Evolutionary conservation across 2,797 vertebrate genomes (phyloP).

Genomic region (Sebastes trivittatus): DNA sequence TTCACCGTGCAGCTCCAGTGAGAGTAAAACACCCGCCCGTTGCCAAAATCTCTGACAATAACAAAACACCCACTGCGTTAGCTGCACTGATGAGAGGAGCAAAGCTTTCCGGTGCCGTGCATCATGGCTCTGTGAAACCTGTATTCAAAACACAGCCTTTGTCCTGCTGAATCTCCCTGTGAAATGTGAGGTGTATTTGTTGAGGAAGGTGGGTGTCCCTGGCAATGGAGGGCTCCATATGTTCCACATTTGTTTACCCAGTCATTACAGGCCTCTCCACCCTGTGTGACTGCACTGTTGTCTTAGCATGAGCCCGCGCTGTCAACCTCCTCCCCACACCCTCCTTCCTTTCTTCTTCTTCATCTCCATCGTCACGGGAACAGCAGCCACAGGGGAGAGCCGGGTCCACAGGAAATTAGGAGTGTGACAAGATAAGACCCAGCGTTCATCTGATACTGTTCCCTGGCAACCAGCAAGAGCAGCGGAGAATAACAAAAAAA

Average conservation of each 20-base stretch:
- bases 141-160: conserved; percentile 23
- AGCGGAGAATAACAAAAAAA: conserved; percentile 44
- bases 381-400: conserved; percentile 73
- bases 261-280: conserved; percentile 69
- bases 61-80: conserved; percentile 31
- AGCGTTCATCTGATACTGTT: conserved; percentile 79
- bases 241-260: conserved; percentile 69
- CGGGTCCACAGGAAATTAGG: conserved; percentile 82
- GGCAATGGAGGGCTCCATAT: conserved; percentile 62
- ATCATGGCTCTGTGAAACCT: conserved; percentile 1
- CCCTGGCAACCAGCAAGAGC: conserved; percentile 76
- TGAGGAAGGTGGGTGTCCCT: conserved; percentile 39
- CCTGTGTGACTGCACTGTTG: conserved; percentile 45
- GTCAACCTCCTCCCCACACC: neutral
- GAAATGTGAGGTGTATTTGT: conserved; percentile 54
- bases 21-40: conserved; percentile 24
- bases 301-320: conserved; percentile 21
- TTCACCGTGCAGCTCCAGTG: conserved; percentile 24
- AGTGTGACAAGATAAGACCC: conserved; percentile 81
- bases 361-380: conserved; percentile 68
- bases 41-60: conserved; percentile 36
- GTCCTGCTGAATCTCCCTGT: conserved; percentile 21
- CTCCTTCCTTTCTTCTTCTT: conserved; percentile 23
- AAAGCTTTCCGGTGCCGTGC: conserved; percentile 9
- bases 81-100: conserved; percentile 31